phyloP scores from a whole-genome alignment of 2,888 invertebrate genomes.

The Hydriomena furcata region DNA sequence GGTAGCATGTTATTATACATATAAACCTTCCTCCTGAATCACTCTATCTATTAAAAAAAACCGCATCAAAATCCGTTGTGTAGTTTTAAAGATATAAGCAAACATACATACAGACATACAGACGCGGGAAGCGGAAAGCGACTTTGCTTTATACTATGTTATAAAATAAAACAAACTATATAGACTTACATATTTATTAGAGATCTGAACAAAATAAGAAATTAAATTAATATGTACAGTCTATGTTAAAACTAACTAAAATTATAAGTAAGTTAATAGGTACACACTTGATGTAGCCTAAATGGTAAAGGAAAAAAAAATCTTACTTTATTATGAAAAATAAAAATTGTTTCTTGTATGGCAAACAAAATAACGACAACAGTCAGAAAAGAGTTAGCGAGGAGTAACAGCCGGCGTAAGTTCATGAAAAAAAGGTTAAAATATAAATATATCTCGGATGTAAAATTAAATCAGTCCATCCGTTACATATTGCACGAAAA shows the following conservation, averaged over 20 bases:
- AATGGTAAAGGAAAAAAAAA: conserved; percentile 44
- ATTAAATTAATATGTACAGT: conserved; percentile 85
- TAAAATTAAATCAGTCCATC: conserved; percentile 73
- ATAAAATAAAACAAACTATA: conserved; percentile 44
- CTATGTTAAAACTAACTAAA: conserved; percentile 84
- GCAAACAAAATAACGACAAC: conserved; percentile 54
- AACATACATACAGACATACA: too few species aligned
- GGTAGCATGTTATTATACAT: too few species aligned
- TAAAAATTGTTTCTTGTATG: conserved; percentile 48
- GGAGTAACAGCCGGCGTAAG: conserved; percentile 48
- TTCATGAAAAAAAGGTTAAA: conserved; percentile 42
- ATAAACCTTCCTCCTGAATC: too few species aligned
- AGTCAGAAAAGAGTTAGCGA: conserved; percentile 55
- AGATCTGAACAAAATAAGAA: conserved; percentile 85
- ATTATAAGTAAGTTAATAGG: conserved; percentile 82
- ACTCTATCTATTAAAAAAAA: too few species aligned
- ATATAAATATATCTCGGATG: conserved; percentile 61
- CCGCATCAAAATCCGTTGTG: too few species aligned
- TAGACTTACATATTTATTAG: conserved; percentile 85
- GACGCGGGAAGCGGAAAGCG: too few species aligned
- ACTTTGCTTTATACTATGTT: too few species aligned
- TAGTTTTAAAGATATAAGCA: too few species aligned
- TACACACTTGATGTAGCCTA: conserved; percentile 79
- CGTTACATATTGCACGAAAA: conserved; percentile 72
- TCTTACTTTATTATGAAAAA: conserved; percentile 62